Evolutionary conservation across 2,797 vertebrate genomes (phyloP).

Genomic region (Geotrypetes seraphini): DNA sequence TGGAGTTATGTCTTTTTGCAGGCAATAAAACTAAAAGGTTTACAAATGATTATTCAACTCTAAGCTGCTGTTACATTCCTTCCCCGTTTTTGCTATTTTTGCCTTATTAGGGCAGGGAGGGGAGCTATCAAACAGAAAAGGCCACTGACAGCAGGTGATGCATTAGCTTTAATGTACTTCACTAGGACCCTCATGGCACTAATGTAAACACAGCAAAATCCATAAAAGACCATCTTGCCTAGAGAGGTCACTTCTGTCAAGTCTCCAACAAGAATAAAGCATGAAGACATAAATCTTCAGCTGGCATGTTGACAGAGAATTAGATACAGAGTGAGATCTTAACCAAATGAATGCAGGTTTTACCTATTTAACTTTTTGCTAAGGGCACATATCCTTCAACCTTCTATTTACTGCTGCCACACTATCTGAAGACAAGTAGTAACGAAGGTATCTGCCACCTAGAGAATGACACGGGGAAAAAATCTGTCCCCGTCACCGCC

Average conservation of each 20-base stretch:
- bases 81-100: constrained; percentile 19
- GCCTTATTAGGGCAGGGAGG: constrained; percentile 12
- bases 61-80: constrained; percentile 14
- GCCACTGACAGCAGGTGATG: constrained; percentile 40
- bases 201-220: constrained; percentile 39
- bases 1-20: too few species aligned
- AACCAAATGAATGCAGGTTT: constrained; percentile 23
- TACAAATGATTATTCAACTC: constrained; percentile 19
- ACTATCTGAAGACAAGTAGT: constrained; percentile 8
- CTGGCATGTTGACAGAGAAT: constrained; percentile 32
- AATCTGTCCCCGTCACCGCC: too few species aligned
- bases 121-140: constrained; percentile 23
- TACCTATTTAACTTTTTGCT: constrained; percentile 11
- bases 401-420: constrained; percentile 7
- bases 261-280: constrained; percentile 11
- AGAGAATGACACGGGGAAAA: too few species aligned
- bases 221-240: constrained; percentile 32
- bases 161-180: constrained; percentile 51
- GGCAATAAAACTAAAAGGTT: constrained; percentile 19
- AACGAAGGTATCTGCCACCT: too few species aligned
- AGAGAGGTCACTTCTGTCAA: constrained; percentile 35
- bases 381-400: not conserved
- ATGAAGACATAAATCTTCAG: constrained; percentile 38
- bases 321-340: constrained; percentile 25
- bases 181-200: constrained; percentile 26